Evolutionary conservation across 2,797 vertebrate genomes (phyloP), one percentile per base, ranked within the genome.

Genomic region (Microctenopoma steveboyesi): DNA sequence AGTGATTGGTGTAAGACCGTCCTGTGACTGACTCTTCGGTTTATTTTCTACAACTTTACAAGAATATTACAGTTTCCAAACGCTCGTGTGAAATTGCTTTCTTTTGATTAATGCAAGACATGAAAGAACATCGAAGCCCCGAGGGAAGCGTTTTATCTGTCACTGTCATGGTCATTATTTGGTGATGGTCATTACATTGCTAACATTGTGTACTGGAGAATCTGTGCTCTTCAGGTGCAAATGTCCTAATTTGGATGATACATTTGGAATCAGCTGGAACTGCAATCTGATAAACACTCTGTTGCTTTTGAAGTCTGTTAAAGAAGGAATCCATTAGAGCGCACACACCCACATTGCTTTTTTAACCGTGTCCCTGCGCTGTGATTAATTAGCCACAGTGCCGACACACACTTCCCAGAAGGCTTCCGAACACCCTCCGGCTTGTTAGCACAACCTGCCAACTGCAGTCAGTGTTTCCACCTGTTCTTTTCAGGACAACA

Each of bases 251-350:
- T 84, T 80, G 59, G 72, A 74, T 48, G 64, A 79, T 87, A 81
- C 64, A 75, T 85, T 83, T 85, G 78, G 79, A 87, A 74, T 79
- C 78, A 71, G 75, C 73, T 82, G 68, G 61, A 76, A 64, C 74
- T 67, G 43, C 81, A 77, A 87, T 91, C 86, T 83, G 85, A 92
- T 89, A 71, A 74, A 85, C 88, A 79, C 61, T 66, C 66, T 10
- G 64, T 56, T 48, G 46, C 79, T 82, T 93, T 92, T 93, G 87
- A 92, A 92, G 92, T 92, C 86, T 40, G 67, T 71, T 76, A 86
- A 88, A 89, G 89, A 60, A 91, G 86, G 89, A 91, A 88, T 91
- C 84, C 83, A 91, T 93, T 92, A 1, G 61, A 43, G 65, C 76
- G 65, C 76, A 10, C 73, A 60, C 74, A 48, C 51, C 77, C 78